Base-by-base conservation (phyloP, 2,797 vertebrate genomes). In the Poeciliopsis turneri region DNA sequence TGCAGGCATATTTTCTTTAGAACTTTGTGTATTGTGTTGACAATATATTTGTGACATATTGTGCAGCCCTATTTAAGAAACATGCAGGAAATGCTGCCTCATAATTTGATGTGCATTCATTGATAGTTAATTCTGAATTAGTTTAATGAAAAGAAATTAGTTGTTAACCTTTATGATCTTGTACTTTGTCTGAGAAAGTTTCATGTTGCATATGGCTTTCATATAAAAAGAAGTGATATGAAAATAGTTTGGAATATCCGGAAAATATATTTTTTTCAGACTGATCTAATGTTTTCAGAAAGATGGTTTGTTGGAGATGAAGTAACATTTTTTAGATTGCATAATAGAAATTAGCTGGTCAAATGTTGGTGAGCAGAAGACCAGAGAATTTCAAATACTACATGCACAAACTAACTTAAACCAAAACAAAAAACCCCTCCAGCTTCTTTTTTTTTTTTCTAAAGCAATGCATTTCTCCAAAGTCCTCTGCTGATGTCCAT, bases 381-480 rank as follows among this genome's bases (percentile, higher is more conserved):
- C 5, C 15, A 10, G 30, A 64, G 30, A 64, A 64, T 36, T 64
- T 64, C 12, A 64, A 64, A 64, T 64, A 16, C 30, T 36, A 18
- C 2, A 68, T 41, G 6, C 71, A 78, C 76, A 86, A 68, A 78
- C 6, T 76, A 71, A 75, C 68, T 74, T 51, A 57, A 68, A 68
- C 12, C 36, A 68, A 43, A 75, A 70, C 46, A n/a, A 16, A 16
- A 76, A 46, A 36, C 43, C 70, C 66, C 78, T 74, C 51, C 70
- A 47, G 43, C 43, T 5, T 5, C 4, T 36, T 39, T 45, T 66
- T n/a, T 78, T 76, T 61, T 68, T 9, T 79, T 79, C 47, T 70
- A 39, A 76, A 72, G 68, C 70, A 64, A 9, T 30, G 36, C 18
- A 39, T 68, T 51, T 77, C 72, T 59, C 47, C 20, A 71, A 33